Evolutionary conservation across 2,113 vertebrate species (phyloP).

Genomic region (Heteronetta atricapilla): DNA sequence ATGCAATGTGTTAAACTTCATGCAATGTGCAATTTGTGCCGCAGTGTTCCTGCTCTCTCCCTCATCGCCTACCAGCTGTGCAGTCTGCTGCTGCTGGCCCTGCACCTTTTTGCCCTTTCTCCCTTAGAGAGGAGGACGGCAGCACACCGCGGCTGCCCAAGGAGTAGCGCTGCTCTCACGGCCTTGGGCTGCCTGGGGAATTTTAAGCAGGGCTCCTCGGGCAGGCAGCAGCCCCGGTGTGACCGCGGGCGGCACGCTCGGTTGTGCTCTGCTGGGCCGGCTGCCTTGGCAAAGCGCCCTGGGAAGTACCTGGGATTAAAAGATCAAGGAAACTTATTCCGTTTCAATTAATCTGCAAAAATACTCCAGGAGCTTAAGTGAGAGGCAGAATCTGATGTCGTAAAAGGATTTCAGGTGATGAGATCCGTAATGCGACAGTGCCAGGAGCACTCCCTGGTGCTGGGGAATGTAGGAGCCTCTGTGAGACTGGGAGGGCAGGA

Average conservation of each 20-base stretch:
- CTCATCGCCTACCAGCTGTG: background rate
- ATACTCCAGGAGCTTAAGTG: background rate
- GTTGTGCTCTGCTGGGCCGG: background rate
- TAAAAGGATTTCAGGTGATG: conserved; percentile 4
- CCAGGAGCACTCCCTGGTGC: background rate
- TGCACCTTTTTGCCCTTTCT: background rate
- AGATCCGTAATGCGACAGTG: background rate
- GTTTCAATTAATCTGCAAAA: conserved; percentile 23
- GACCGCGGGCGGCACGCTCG: background rate
- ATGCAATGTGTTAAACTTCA: no score
- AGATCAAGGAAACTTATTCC: conserved; percentile 21
- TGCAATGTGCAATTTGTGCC: no score
- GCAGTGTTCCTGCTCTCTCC: background rate
- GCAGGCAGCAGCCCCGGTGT: background rate
- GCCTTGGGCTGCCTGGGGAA: background rate
- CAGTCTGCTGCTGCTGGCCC: background rate
- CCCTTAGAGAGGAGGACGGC: background rate
- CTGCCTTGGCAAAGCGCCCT: background rate
- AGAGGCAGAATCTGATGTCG: conserved; percentile 15
- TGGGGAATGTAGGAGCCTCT: background rate
- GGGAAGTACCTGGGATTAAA: background rate
- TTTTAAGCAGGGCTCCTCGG: background rate
- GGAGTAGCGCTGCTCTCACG: background rate
- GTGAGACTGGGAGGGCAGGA: background rate
- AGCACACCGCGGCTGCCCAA: background rate